Conservation (phyloP, 2,797 vertebrate species). For the Thripadectes ignobilis region DNA sequence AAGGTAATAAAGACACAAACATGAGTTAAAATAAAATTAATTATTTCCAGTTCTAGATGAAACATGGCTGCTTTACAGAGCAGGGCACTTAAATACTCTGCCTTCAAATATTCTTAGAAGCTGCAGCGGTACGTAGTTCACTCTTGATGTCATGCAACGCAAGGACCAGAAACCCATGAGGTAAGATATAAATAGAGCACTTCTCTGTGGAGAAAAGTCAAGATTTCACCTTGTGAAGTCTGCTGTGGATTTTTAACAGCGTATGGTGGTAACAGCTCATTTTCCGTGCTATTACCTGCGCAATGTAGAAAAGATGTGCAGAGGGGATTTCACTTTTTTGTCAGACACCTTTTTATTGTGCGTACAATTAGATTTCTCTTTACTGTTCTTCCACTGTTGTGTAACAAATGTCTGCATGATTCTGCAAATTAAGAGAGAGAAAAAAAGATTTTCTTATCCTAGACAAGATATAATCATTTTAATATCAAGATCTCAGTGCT, state of each 20-base stretch:
- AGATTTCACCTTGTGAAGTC: conserved; percentile 21
- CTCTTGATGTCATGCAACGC: background rate
- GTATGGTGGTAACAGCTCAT: background rate
- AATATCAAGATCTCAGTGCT: background rate
- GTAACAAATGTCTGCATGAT: conserved; percentile 93
- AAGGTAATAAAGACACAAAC: background rate
- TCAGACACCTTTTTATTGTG: conserved; percentile 86
- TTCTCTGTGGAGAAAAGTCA: background rate
- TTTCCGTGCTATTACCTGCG: conserved; percentile 80
- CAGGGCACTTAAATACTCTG: background rate
- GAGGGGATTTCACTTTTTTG: conserved; percentile 89
- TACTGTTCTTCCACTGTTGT: conserved; percentile 89
- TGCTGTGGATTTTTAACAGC: background rate
- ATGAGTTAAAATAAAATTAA: background rate
- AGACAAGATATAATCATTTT: background rate
- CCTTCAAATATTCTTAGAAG: background rate
- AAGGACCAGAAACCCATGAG: conserved; percentile 22
- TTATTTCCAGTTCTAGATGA: background rate
- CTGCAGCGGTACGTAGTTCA: background rate
- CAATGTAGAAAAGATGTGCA: conserved; percentile 90
- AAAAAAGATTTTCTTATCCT: conserved; percentile 5
- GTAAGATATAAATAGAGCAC: conserved; percentile 41
- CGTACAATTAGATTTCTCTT: conserved; percentile 85
- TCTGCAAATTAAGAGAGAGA: conserved; percentile 70
- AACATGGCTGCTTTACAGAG: background rate